These are phyloP conservation scores for Harpagifer antarcticus DNA, from an alignment of 2,797 vertebrate species.

Conservation along the genomic window DNA sequence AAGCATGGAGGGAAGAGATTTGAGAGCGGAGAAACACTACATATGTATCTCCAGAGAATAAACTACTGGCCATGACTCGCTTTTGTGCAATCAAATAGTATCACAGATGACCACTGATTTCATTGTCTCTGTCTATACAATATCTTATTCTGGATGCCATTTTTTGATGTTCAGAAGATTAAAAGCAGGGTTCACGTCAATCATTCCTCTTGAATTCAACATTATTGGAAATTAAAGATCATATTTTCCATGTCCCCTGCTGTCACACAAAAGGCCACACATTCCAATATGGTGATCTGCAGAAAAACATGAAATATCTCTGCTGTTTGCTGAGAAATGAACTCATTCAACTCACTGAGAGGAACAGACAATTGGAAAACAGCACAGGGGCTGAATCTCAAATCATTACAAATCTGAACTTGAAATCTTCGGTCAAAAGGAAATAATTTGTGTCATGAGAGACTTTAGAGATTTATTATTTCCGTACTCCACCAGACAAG, in stretches of 20 bases:
- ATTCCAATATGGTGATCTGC: slow-evolving; percentile 63
- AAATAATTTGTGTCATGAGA: slow-evolving; percentile 14
- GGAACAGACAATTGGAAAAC: slow-evolving; percentile 41
- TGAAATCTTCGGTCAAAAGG: slow-evolving; percentile 26
- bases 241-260: slow-evolving; percentile 45
- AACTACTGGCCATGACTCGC: slow-evolving; percentile 48
- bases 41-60: slow-evolving; percentile 62
- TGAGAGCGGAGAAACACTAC: slow-evolving; percentile 58
- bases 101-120: slow-evolving; percentile 55
- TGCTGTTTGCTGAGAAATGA: slow-evolving; percentile 53
- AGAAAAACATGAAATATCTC: slow-evolving; percentile 17
- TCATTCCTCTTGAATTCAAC: slow-evolving; percentile 25
- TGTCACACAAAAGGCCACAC: slow-evolving; percentile 59
- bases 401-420: slow-evolving; percentile 31
- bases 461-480: too few relatives aligned
- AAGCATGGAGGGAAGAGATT: slow-evolving; percentile 52
- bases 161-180: slow-evolving; percentile 3
- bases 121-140: slow-evolving; percentile 6
- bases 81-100: slow-evolving; percentile 57
- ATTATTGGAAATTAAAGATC: slow-evolving; percentile 40
- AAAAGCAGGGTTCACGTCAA: slow-evolving; percentile 1
- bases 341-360: slow-evolving; percentile 70
- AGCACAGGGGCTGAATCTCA: slow-evolving; percentile 29
- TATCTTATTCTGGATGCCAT: not conserved
- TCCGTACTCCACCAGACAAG: too few relatives aligned